Percentiles rank a stretch among this genome's conserved stretches.
Conservation (phyloP, 2,113 vertebrate genomes). For the Chlamydotis undulata region DNA sequence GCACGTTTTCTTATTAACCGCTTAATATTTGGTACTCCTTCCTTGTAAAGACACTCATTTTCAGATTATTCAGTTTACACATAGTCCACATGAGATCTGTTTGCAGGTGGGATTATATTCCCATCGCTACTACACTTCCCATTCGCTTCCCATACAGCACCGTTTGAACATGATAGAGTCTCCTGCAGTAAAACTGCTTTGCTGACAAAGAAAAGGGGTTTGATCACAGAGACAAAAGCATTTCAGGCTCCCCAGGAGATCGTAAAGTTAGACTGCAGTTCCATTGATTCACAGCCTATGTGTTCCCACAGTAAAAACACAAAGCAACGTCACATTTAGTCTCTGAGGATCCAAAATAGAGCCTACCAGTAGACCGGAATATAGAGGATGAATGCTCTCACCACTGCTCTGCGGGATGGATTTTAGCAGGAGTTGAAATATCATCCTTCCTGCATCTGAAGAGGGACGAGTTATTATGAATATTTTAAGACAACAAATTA, state of each 20-base stretch:
- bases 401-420: not conserved
- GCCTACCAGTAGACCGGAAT: not conserved
- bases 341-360: not conserved
- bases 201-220: not conserved
- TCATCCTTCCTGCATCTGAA: not conserved
- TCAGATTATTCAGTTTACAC: fast-evolving
- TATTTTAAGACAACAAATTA: constrained; percentile 40
- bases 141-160: not conserved
- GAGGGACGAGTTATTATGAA: not conserved
- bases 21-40: not conserved
- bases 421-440: not conserved
- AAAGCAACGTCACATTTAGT: not conserved
- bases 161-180: not conserved
- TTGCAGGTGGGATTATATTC: not conserved
- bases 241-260: constrained; percentile 37
- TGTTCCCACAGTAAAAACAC: not conserved
- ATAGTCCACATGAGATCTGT: not conserved
- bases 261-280: not conserved
- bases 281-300: not conserved
- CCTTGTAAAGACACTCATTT: not conserved
- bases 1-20: not conserved
- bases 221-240: constrained; percentile 48
- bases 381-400: not conserved
- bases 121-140: not conserved
- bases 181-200: not conserved